Evolutionary conservation across 2,113 vertebrate genomes (phyloP).

Genomic region (Cyphomyrus discorhynchus): DNA sequence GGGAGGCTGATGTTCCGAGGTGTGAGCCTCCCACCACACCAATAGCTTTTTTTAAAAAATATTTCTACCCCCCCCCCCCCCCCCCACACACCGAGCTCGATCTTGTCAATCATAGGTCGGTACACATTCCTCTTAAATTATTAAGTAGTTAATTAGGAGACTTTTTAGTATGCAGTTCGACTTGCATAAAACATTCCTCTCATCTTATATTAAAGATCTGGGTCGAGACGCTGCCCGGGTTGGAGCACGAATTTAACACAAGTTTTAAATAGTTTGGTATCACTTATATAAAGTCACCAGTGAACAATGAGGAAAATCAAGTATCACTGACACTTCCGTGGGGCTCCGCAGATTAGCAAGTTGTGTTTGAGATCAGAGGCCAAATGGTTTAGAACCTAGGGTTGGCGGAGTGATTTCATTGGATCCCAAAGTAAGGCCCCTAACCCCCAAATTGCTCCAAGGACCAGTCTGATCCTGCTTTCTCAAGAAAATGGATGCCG

Average conservation of each 20-base stretch:
- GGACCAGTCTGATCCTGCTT: background rate
- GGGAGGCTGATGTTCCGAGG: too few species aligned
- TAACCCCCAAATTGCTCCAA: background rate
- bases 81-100: background rate
- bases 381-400: background rate
- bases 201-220: constrained; percentile 11
- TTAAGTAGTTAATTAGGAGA: constrained; percentile 11
- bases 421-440: background rate
- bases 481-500: background rate
- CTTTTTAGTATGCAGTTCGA: background rate
- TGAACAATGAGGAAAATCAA: background rate
- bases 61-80: too few species aligned
- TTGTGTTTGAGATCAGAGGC: background rate
- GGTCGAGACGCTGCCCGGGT: background rate
- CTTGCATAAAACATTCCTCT: constrained; percentile 16
- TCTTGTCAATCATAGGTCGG: background rate
- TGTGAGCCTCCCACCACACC: too few species aligned
- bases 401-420: background rate
- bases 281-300: background rate
- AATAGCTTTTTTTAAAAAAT: too few species aligned
- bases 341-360: background rate
- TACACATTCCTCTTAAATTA: background rate
- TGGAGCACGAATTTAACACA: background rate
- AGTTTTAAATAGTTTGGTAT: background rate
- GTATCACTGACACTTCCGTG: background rate